Conservation (phyloP, 1,140 invertebrate species). For the Rhynchophorus ferrugineus region DNA sequence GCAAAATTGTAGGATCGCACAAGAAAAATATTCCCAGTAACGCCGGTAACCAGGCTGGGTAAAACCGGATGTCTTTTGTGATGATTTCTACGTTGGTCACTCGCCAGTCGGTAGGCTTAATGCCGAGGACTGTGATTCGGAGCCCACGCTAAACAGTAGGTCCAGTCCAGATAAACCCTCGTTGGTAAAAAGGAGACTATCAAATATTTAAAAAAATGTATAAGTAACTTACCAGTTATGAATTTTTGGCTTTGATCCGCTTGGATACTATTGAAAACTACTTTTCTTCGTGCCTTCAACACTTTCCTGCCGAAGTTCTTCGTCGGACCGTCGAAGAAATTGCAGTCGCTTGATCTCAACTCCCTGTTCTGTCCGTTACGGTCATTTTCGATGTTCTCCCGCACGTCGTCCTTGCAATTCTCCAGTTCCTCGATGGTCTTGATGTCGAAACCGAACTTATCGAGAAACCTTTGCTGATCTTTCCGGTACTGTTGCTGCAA, state of each 20-base stretch:
- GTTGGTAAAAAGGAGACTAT: too few species aligned
- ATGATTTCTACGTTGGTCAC: too few species aligned
- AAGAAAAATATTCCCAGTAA: too few species aligned
- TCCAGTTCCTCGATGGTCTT: constrained; percentile 23
- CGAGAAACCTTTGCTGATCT: constrained; percentile 23
- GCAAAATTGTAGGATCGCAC: too few species aligned
- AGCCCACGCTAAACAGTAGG: too few species aligned
- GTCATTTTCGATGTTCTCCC: constrained; percentile 21
- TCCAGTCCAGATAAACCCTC: too few species aligned
- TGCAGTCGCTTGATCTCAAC: background rate
- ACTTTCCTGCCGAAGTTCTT: constrained; percentile 12
- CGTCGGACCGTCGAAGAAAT: background rate
- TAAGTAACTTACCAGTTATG: constrained; percentile 18
- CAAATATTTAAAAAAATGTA: background rate
- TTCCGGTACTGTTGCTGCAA: constrained; percentile 25
- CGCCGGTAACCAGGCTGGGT: too few species aligned
- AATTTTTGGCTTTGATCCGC: constrained; percentile 14
- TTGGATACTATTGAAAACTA: constrained; percentile 4
- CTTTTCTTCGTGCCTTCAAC: constrained; percentile 19
- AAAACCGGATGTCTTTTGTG: too few species aligned
- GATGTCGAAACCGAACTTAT: constrained; percentile 27
- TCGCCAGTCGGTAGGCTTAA: too few species aligned
- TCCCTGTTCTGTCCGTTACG: constrained; percentile 8
- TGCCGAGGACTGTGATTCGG: too few species aligned
- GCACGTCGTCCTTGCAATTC: constrained; percentile 9